Base-by-base conservation (phyloP, 1,140 invertebrate species). In the Saccostrea cuccullata region DNA sequence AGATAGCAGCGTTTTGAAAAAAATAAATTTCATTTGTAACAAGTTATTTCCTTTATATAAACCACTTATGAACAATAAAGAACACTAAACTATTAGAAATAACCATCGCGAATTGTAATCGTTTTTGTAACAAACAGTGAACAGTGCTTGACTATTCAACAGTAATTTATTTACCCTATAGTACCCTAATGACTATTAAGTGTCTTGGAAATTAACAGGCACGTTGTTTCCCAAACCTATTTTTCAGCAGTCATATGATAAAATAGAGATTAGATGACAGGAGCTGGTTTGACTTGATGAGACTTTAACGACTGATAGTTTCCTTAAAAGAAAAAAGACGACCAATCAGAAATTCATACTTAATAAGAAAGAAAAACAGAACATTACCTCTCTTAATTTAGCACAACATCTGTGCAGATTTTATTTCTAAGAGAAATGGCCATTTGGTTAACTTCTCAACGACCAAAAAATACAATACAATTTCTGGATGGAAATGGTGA, bases 371-470 rank as follows among this genome's bases (percentile, higher is more conserved):
- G 12, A 77, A 64, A 64, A 20, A 2, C 58, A 64, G n/a, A 47
- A 47, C 47, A 47, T 47, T 47, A 47, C 47, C 58, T 23, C 67
- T 36, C 70, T 77, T 77, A 77, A 77, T 77, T 77, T 77, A 26
- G 70, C 26, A 26, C 70, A 36, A 26, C 70, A 77, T 77, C 70
- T 77, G 70, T 77, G 70, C 23, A 17, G 26, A 77, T 77, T 77
- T 77, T 77, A 26, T 77, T 77, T 30, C 70, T 77, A 77, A 12
- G 23, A 77, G 13, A 77, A 77, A 77, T 77, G 30, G 70, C 70
- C 70, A 77, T 77, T 77, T 77, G 70, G 70, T 77, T 77, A 77
- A 77, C 70, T 77, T 77, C 70, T 77, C 26, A 77, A 77, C 30
- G 70, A 77, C 70, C 15, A 77, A 77, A 36, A 36, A 77, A 30